Conservation (phyloP, 2,113 vertebrate species). For the Bos javanicus region DNA sequence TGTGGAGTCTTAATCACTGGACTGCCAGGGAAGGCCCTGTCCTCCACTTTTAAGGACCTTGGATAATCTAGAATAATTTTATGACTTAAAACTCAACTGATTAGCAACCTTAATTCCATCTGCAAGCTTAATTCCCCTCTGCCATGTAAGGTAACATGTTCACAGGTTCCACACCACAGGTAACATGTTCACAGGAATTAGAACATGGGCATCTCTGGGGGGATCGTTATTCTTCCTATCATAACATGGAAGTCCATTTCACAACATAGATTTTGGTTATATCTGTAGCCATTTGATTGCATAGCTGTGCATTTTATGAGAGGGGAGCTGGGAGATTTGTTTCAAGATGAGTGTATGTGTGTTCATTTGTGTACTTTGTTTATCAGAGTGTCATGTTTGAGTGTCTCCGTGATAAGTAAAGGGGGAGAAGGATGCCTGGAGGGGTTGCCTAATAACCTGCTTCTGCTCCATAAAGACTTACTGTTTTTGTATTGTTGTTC, state of each 20-base stretch:
- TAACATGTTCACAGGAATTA: not conserved
- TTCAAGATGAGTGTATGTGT: not conserved
- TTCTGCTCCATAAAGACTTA: not conserved
- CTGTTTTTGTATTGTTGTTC: not conserved
- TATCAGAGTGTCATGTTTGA: not conserved
- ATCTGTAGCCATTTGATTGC: not conserved
- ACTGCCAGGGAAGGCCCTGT: not conserved
- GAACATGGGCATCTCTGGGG: not conserved
- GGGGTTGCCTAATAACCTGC: not conserved
- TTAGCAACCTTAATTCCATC: not conserved
- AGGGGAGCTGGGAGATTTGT: not conserved
- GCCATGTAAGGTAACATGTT: not conserved
- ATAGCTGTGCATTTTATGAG: not conserved
- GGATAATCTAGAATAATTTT: not conserved
- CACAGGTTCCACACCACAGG: not conserved
- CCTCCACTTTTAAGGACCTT: not conserved
- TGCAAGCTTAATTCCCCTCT: not conserved
- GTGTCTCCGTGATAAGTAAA: not conserved
- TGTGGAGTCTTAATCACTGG: not conserved
- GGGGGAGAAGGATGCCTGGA: not conserved
- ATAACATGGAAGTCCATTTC: not conserved
- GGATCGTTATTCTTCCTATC: not conserved
- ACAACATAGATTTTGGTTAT: not conserved
- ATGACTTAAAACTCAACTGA: not conserved
- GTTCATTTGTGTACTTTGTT: slow-evolving; percentile 33